Evolutionary conservation across 2,113 vertebrate genomes (phyloP).

Genomic region (Balaenoptera acutorostrata): DNA sequence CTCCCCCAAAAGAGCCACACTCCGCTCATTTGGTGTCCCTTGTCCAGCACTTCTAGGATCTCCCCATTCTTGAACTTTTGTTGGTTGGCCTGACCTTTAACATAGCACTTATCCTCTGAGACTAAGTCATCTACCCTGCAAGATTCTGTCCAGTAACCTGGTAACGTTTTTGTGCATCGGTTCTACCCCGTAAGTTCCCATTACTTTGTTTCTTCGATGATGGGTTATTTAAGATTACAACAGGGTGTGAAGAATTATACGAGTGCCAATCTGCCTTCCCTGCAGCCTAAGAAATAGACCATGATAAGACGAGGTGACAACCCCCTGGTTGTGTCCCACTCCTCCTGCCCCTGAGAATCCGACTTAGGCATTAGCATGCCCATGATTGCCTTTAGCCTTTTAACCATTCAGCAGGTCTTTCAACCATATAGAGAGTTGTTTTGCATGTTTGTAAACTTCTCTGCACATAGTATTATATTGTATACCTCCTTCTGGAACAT

Average conservation of each 20-base stretch:
- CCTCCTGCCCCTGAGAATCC: rapidly evolving
- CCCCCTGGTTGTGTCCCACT: background rate
- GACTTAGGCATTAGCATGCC: background rate
- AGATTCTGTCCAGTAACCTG: background rate
- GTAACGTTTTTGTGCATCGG: background rate
- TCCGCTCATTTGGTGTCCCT: background rate
- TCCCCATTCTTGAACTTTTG: background rate
- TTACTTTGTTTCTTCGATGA: background rate
- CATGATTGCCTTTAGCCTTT: background rate
- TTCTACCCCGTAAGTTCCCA: background rate
- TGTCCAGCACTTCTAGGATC: background rate
- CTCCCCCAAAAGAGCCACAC: background rate
- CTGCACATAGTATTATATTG: background rate
- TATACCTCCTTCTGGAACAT: background rate
- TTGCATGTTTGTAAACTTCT: background rate
- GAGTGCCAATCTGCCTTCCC: background rate
- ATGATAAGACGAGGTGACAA: background rate
- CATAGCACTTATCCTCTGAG: background rate
- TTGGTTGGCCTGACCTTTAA: background rate
- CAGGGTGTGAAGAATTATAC: background rate
- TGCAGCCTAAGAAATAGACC: background rate
- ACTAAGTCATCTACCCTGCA: background rate
- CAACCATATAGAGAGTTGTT: background rate
- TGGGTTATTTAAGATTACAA: background rate
- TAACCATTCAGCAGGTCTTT: background rate